Percentiles rank a stretch among this genome's conserved stretches.
These are phyloP conservation scores for Fragariocoptes setiger DNA, from an alignment of 1,140 invertebrate genomes.

Conservation along the genomic window DNA sequence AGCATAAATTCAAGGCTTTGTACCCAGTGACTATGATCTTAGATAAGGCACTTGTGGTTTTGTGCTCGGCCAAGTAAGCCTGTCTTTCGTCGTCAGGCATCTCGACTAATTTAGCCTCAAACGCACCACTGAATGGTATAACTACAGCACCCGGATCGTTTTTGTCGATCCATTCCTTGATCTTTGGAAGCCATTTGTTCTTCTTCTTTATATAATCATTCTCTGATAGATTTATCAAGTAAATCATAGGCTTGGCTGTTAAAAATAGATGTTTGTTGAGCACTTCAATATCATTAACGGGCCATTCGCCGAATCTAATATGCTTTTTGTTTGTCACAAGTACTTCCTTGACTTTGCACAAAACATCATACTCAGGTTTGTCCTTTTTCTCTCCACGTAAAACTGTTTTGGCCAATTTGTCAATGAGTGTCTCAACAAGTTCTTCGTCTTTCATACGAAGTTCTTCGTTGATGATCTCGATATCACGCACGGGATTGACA, in stretches of 20 bases:
- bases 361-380: conserved; percentile 69
- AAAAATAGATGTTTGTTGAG: conserved; percentile 86
- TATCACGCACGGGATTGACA: conserved; percentile 76
- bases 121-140: conserved; percentile 74
- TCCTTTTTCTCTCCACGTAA: conserved; percentile 77
- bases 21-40: conserved; percentile 95
- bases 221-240: conserved; percentile 84
- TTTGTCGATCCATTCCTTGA: conserved; percentile 95
- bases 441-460: conserved; percentile 76
- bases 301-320: conserved; percentile 70
- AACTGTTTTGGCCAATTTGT: conserved; percentile 56
- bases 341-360: conserved; percentile 51
- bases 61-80: conserved; percentile 41
- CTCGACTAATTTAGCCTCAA: conserved; percentile 56
- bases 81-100: conserved; percentile 44
- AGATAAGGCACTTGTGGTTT: conserved; percentile 47
- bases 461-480: conserved; percentile 86
- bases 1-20: conserved; percentile 58
- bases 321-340: conserved; percentile 68
- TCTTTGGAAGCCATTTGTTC: conserved; percentile 90
- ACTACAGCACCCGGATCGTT: conserved; percentile 70
- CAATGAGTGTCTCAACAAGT: conserved; percentile 37
- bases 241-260: conserved; percentile 92
- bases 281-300: conserved; percentile 69
- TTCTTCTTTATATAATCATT: conserved; percentile 96